phyloP scores from a whole-genome alignment of 2,113 vertebrate species.

The Odocoileus hemionus region DNA sequence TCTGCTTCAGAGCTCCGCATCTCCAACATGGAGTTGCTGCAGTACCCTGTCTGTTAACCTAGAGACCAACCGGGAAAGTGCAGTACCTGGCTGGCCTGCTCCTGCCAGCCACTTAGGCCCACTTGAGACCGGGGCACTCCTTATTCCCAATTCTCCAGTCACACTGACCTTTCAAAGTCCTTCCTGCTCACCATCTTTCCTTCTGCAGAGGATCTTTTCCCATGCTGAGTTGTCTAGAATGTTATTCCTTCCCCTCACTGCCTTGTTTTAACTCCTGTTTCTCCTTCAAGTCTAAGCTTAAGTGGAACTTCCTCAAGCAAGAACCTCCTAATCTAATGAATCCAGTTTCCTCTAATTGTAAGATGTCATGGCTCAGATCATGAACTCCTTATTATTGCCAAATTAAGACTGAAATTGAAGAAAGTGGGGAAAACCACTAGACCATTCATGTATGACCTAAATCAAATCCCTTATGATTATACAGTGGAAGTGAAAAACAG shows the following conservation, averaged over 20 bases:
- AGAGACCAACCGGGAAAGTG: background rate
- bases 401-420: background rate
- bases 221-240: background rate
- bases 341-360: background rate
- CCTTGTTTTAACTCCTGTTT: background rate
- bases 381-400: background rate
- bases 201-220: background rate
- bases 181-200: background rate
- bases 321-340: background rate
- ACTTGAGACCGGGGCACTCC: background rate
- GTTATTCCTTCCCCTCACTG: background rate
- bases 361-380: background rate
- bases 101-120: background rate
- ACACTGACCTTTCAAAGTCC: background rate
- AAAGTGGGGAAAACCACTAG: background rate
- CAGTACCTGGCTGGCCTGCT: background rate
- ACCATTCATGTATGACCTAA: background rate
- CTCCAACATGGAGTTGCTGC: background rate
- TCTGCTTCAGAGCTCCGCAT: background rate
- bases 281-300: background rate
- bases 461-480: background rate
- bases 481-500: background rate
- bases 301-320: background rate
- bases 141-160: background rate
- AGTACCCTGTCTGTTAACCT: background rate